Evolutionary conservation across 2,888 invertebrate genomes (phyloP), one percentile per base, ranked within the genome.

Genomic region (Drosophila austrosaltans): DNA sequence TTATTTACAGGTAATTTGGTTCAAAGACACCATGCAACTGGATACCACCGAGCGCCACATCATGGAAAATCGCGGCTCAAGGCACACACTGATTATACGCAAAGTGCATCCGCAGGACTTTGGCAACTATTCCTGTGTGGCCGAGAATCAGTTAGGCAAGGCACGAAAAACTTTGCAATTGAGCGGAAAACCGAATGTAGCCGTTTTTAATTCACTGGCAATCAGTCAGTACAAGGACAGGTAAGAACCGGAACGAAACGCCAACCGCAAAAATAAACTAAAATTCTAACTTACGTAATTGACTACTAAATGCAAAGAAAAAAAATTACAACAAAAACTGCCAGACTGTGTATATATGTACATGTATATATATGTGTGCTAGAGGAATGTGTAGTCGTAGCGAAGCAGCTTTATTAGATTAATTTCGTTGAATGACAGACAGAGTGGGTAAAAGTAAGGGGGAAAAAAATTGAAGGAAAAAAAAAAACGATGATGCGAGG

Each of bases 121-220:
- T 91, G 95, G 95, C 80, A 95, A 95, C 93, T 95, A 95, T 92
- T 94, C 94, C 82, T 95, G 95, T 92, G 94, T 94, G 77, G 95
- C 95, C 59, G 95, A 95, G 91, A 95, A 95, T 93, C 93, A 94
- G 89, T 93, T 95, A 80, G 95, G 95, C 76, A 94, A 94, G 92
- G 94, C 94, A 76, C 93, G 94, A 78, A 94, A 94, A 92, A 94
- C 94, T 91, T 93, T 95, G 76, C 94, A 94, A 92, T 92, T 95
- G 87, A 95, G 95, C 91, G 95, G 95, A 72, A 94, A 94, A 91
- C 95, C 95, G 54, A 95, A 94, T 89, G 93, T 94, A 70, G 95
- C 94, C 48, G 93, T 94, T 82, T 95, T 95, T 92, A 94, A 93
- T 87, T 95, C 95, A 82, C 94, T 94, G 75, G 93, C 94, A 68